Conservation (phyloP, 2,113 vertebrate species). For the Hipposideros armiger region DNA sequence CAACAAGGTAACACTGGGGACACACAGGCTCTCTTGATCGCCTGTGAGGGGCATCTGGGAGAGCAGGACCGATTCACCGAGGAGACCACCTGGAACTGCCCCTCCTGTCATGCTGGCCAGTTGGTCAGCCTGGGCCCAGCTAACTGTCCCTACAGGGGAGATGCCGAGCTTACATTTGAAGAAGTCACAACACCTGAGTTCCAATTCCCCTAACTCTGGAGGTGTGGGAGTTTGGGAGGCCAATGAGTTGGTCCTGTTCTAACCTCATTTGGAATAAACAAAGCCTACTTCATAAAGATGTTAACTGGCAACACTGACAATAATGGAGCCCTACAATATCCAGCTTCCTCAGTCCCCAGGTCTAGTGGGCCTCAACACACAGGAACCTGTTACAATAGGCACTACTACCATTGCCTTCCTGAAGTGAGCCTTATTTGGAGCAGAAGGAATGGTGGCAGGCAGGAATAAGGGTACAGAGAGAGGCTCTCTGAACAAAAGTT, state of each 20-base stretch:
- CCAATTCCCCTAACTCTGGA: constrained; percentile 22
- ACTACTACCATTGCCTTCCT: not conserved
- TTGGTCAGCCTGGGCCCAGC: not conserved
- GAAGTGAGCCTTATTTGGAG: not conserved
- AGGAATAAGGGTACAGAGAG: not conserved
- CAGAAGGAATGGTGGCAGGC: not conserved
- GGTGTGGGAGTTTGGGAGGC: not conserved
- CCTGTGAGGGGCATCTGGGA: not conserved
- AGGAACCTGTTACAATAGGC: not conserved
- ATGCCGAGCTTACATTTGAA: not conserved
- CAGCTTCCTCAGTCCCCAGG: not conserved
- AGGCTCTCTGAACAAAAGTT: not conserved
- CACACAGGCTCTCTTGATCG: not conserved
- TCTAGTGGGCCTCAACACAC: not conserved
- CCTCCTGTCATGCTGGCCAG: not conserved
- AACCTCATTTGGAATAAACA: not conserved
- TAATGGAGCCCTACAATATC: not conserved
- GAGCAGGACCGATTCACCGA: not conserved
- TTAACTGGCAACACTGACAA: not conserved
- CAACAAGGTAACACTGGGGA: not conserved
- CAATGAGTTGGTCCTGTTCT: constrained; percentile 11
- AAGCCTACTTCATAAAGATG: not conserved
- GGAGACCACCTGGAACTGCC: not conserved
- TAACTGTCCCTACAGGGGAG: not conserved
- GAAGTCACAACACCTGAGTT: constrained; percentile 8